phyloP scores from a whole-genome alignment of 1,140 invertebrate species.

The Lepidurus apus region DNA sequence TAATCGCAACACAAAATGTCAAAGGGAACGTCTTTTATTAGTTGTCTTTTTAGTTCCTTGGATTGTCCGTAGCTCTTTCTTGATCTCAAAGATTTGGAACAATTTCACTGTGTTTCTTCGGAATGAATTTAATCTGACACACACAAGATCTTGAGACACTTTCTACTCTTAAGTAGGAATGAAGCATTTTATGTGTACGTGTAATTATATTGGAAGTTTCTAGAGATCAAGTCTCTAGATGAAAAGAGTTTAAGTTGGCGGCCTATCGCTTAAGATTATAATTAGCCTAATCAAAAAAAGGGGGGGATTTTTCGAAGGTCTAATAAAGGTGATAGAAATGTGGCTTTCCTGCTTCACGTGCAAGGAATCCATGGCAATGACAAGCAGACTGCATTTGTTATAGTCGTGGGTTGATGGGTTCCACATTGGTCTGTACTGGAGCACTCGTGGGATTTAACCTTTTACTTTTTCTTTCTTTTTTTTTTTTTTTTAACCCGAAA shows the following conservation, averaged over 20 bases:
- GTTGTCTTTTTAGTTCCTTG: too few relatives aligned
- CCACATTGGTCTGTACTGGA: conserved; percentile 3
- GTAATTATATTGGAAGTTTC: too few relatives aligned
- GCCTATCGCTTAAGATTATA: conserved; percentile 1
- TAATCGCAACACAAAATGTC: background rate
- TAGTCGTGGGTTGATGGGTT: conserved; percentile 7
- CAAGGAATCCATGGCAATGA: conserved; percentile 18
- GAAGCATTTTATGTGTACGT: too few relatives aligned
- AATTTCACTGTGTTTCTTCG: too few relatives aligned
- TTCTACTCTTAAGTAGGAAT: too few relatives aligned
- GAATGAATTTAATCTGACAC: too few relatives aligned
- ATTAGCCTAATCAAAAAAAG: background rate
- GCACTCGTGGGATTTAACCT: background rate
- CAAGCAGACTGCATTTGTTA: conserved; percentile 11
- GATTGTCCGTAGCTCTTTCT: too few relatives aligned
- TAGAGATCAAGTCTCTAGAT: background rate
- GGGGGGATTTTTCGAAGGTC: background rate
- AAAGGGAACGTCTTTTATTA: background rate
- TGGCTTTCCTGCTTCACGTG: background rate
- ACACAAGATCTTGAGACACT: too few relatives aligned
- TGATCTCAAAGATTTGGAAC: too few relatives aligned
- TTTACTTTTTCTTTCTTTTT: background rate
- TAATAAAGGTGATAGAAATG: background rate
- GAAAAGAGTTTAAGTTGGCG: background rate
- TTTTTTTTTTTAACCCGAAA: background rate